Evolutionary conservation across 2,797 vertebrate species (phyloP).

Genomic region (Hypotaenidia philippensis): DNA sequence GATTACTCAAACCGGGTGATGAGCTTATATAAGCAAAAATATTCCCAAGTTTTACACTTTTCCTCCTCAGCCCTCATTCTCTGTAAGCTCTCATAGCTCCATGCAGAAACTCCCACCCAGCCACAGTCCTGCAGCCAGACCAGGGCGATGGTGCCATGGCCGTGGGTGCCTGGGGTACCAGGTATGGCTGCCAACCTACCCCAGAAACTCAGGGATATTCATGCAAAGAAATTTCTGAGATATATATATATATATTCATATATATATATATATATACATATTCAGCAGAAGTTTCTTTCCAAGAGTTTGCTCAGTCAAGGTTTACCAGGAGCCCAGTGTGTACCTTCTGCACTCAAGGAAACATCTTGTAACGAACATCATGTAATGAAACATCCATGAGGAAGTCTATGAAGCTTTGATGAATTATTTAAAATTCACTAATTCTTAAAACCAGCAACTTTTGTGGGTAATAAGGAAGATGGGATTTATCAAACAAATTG

Average conservation of each 20-base stretch:
- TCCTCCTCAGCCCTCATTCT: background rate
- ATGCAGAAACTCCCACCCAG: rapidly evolving
- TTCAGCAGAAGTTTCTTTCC: background rate
- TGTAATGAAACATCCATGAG: background rate
- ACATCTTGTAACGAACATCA: background rate
- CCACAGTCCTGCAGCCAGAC: rapidly evolving
- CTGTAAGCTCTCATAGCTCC: rapidly evolving
- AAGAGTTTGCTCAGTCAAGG: rapidly evolving
- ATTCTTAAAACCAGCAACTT: background rate
- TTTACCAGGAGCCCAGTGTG: background rate
- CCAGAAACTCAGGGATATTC: rapidly evolving
- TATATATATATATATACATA: background rate
- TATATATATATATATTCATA: background rate
- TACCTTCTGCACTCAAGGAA: background rate
- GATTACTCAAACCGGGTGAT: background rate
- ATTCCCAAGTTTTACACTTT: background rate
- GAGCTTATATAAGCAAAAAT: background rate
- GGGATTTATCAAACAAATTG: background rate
- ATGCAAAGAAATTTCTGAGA: background rate
- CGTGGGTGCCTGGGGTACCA: rapidly evolving
- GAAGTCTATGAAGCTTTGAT: background rate
- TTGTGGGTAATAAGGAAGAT: background rate
- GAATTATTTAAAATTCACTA: background rate
- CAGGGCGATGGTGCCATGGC: background rate
- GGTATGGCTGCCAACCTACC: background rate